phyloP scores from a whole-genome alignment of 2,888 invertebrate genomes.

The Microdon myrmicae region DNA sequence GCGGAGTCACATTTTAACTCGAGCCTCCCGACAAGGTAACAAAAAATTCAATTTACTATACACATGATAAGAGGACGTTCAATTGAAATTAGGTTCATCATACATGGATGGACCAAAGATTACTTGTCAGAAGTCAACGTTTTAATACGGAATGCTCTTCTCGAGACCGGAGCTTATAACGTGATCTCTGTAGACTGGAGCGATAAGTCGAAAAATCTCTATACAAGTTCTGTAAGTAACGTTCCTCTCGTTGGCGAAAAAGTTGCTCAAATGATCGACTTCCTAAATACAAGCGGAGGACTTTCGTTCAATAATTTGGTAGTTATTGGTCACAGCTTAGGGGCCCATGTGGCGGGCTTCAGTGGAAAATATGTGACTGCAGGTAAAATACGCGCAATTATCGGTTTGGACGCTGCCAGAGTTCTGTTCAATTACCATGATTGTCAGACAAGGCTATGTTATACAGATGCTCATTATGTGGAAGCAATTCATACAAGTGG shows the following conservation, averaged over 20 bases:
- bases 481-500: slow-evolving; percentile 58
- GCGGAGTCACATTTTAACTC: slow-evolving; percentile 52
- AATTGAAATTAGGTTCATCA: slow-evolving; percentile 57
- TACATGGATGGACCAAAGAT: slow-evolving; percentile 70
- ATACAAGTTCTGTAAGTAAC: slow-evolving; percentile 55
- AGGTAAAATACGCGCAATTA: slow-evolving; percentile 70
- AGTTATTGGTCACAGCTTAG: slow-evolving; percentile 70
- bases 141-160: slow-evolving; percentile 64
- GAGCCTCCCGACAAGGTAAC: slow-evolving; percentile 53
- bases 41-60: neutral
- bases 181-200: slow-evolving; percentile 72
- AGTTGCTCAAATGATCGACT: slow-evolving; percentile 55
- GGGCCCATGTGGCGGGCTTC: slow-evolving; percentile 71
- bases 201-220: slow-evolving; percentile 69
- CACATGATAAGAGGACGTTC: neutral
- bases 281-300: slow-evolving; percentile 68
- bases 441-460: slow-evolving; percentile 42
- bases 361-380: slow-evolving; percentile 69
- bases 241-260: slow-evolving; percentile 44
- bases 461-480: slow-evolving; percentile 57
- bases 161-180: slow-evolving; percentile 69
- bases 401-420: slow-evolving; percentile 62
- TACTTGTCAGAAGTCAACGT: slow-evolving; percentile 63
- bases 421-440: slow-evolving; percentile 53
- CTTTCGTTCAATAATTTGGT: slow-evolving; percentile 67